Conservation (phyloP, 2,113 vertebrate species). For the Istiophorus platypterus region DNA sequence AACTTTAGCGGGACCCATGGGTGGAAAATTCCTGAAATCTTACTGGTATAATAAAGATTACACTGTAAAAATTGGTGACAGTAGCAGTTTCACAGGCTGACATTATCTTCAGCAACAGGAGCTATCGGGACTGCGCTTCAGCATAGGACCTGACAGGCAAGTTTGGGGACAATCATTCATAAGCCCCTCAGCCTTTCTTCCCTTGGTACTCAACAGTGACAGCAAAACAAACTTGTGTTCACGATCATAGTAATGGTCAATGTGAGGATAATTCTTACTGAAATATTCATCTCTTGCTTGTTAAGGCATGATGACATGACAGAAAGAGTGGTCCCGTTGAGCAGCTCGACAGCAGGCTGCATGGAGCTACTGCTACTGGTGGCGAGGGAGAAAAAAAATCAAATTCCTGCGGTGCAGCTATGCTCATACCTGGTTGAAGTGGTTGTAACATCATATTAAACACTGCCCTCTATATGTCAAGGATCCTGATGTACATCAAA, state of each 20-base stretch:
- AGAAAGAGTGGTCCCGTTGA: background rate
- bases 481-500: background rate
- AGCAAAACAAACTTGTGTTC: too few relatives aligned
- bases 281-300: background rate
- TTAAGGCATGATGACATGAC: background rate
- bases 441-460: background rate
- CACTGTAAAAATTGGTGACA: background rate
- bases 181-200: too few relatives aligned
- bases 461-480: background rate
- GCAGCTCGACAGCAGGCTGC: background rate
- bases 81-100: background rate
- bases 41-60: background rate
- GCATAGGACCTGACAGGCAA: background rate
- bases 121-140: background rate
- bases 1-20: background rate
- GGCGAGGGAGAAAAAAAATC: background rate
- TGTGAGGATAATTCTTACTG: background rate
- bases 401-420: background rate
- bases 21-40: constrained; percentile 12
- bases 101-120: background rate
- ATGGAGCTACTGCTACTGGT: background rate
- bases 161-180: too few relatives aligned
- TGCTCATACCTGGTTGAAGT: background rate
- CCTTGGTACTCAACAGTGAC: background rate
- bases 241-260: background rate